These are phyloP conservation scores for Remorina albescens DNA, from an alignment of 2,797 vertebrate species.

Conservation along the genomic window DNA sequence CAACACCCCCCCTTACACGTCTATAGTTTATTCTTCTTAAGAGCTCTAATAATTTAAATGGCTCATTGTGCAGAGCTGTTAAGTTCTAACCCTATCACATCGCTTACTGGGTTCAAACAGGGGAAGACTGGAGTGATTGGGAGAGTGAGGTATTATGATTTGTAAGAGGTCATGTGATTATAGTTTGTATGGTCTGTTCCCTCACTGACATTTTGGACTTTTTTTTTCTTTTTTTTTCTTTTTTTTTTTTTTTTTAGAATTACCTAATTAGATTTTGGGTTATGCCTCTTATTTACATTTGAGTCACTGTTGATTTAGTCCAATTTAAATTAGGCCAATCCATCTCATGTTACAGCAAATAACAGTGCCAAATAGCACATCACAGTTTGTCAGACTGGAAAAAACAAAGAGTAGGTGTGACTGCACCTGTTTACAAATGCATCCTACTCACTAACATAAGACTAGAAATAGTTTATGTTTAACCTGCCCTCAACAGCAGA, in stretches of 20 bases:
- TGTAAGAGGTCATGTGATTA: not conserved
- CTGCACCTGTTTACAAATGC: not conserved
- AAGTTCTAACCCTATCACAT: too few species aligned
- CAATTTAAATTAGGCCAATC: not conserved
- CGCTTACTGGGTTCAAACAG: too few species aligned
- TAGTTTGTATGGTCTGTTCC: too few species aligned
- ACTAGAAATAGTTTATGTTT: slow-evolving; percentile 1
- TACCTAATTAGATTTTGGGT: not conserved
- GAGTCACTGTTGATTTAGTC: not conserved
- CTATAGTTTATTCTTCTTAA: too few species aligned
- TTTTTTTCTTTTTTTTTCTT: too few species aligned
- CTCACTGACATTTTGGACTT: too few species aligned
- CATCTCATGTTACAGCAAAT: not conserved
- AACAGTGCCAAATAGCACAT: not conserved
- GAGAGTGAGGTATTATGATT: not conserved
- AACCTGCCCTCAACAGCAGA: not conserved
- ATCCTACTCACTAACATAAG: not conserved
- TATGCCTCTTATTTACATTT: not conserved
- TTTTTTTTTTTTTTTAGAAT: not conserved
- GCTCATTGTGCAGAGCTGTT: too few species aligned
- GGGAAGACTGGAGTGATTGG: too few species aligned
- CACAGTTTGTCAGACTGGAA: not conserved
- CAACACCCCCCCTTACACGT: too few species aligned
- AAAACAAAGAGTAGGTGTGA: not conserved
- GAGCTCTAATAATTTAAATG: too few species aligned